Evolutionary conservation across 2,888 invertebrate genomes (phyloP), one percentile per base, ranked within the genome.

Genomic region (Emmelina monodactyla): DNA sequence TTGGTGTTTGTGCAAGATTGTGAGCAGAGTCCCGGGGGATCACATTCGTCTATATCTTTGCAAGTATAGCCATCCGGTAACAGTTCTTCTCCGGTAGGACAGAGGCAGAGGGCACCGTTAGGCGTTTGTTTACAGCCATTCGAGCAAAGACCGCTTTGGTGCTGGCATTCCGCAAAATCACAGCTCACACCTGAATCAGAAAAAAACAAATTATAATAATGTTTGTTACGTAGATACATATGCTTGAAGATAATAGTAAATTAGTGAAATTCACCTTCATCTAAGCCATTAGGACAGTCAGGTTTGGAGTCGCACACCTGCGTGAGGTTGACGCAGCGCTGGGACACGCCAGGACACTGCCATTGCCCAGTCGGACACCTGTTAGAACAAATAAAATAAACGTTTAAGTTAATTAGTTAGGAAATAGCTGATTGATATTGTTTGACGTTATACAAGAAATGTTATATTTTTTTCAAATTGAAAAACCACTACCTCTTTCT

Each of bases 211-310:
- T n/a, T n/a, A n/a, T n/a, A n/a, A n/a, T 19, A 19, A 19, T 9
- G 19, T 19, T 19, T 19, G 9, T 25, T 25, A 25, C n/a, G n/a
- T n/a, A n/a, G n/a, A n/a, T n/a, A n/a, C n/a, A n/a, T n/a, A n/a
- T n/a, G 25, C 25, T n/a, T 25, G 19, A 19, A 19, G 19, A n/a
- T n/a, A n/a, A n/a, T n/a, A 19, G 19, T 19, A 19, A 19, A 19
- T 19, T n/a, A 19, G 9, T 19, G 19, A 19, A 19, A 9, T 19
- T 9, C 25, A 76, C 97, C 97, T 83, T 99, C 98, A 58, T 96
- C 95, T 0, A 88, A 87, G 1, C 93, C 94, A 56, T 94, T 94
- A 0, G 97, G 97, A 67, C 98, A 99, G 56, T 97, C 94, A 0
- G 82, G 68, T 22, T 87, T 88, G 3, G 85, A 88, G 62, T 99